Base-by-base conservation (phyloP, 1,140 invertebrate species). In the Plectrocnemia conspersa region DNA sequence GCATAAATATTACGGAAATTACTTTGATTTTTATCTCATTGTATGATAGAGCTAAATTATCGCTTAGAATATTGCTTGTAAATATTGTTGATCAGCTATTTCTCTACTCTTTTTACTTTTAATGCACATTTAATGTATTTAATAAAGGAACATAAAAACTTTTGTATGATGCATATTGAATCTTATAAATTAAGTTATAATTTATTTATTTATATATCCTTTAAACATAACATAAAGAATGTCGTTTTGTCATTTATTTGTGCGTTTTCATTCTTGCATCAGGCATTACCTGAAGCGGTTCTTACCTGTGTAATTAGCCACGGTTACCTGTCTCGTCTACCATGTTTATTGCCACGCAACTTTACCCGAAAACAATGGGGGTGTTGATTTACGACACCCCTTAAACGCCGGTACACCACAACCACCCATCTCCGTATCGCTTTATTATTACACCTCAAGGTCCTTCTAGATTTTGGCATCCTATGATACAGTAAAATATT, bases 371-470 rank as follows among this genome's bases (percentile, higher is more conserved):
- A 38, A 7, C 7, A 38, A 38, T 16, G 35, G 44, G n/a, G n/a
- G n/a, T n/a, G 23, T 33, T 47, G 32, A 50, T 50, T 50, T 50
- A 50, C 47, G 32, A 50, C 13, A 10, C 3, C 6, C 18, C n/a
- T 13, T 10, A 22, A n/a, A n/a, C n/a, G 36, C 29, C 13, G 47
- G 47, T 50, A 11, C 33, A 50, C 47, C 47, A 35, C 47, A 50
- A 15, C 21, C n/a, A n/a, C 27, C 13, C n/a, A 25, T 47, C 5
- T 5, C 45, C 5, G 35, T 13, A 50, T 50, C 27, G 47, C 29
- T 38, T 38, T 50, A 50, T n/a, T n/a, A n/a, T 50, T 50, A 16
- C 47, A 50, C 47, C 47, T 50, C 10, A 24, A 38, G 35, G 35
- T 38, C 23, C 27, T n/a, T n/a, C n/a, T n/a, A n/a, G 32, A 24